A percentile compares a stretch with the other conserved stretches of the same genome.
Conservation (phyloP, 2,888 invertebrate genomes). For the Phalangium opilio region DNA sequence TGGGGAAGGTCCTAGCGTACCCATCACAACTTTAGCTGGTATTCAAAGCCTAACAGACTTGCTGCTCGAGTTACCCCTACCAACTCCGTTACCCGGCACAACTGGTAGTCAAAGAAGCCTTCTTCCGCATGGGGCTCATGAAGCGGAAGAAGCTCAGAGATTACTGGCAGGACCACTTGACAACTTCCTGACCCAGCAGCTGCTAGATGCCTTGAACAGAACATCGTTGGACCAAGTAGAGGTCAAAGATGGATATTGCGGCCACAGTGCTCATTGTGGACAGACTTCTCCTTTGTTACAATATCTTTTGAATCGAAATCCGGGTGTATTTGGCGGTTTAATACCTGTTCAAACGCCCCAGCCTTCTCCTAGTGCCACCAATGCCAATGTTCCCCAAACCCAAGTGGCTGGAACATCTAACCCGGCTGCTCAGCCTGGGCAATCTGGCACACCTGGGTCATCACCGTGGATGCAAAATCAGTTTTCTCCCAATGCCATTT, state of each 20-base stretch:
- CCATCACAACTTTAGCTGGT: slow-evolving; percentile 17
- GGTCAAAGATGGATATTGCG: slow-evolving; percentile 18
- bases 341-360: background rate
- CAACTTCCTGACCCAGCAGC: slow-evolving; percentile 12
- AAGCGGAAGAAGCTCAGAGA: slow-evolving; percentile 16
- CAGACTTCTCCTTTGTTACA: slow-evolving; percentile 14
- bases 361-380: no score
- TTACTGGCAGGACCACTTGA: slow-evolving; percentile 12
- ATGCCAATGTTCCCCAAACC: no score
- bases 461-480: slow-evolving; percentile 15
- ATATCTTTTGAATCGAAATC: slow-evolving; percentile 11
- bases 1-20: slow-evolving; percentile 19
- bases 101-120: slow-evolving; percentile 13
- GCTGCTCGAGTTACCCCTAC: slow-evolving; percentile 21
- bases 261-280: slow-evolving; percentile 12
- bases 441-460: slow-evolving; percentile 2
- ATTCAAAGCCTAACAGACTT: slow-evolving; percentile 22
- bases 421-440: no score
- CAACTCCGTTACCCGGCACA: slow-evolving; percentile 17
- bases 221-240: slow-evolving; percentile 13
- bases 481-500: slow-evolving; percentile 9
- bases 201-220: slow-evolving; percentile 15
- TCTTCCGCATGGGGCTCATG: slow-evolving; percentile 10
- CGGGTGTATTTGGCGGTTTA: slow-evolving; percentile 9
- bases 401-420: no score